Evolutionary conservation across 2,888 invertebrate genomes (phyloP).

Genomic region (Sesia apiformis): DNA sequence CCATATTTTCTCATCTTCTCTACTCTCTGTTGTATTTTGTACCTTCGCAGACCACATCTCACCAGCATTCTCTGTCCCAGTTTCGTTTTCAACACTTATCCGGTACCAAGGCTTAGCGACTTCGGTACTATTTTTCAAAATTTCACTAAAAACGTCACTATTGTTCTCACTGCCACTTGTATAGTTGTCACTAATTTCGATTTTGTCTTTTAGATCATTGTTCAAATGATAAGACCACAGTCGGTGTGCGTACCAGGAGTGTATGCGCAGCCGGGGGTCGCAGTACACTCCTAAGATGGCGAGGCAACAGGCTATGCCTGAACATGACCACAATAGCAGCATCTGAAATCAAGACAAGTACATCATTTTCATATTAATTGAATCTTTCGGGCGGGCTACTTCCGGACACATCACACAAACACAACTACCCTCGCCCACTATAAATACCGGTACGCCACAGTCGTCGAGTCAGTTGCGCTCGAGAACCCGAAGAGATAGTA

Average conservation of each 20-base stretch:
- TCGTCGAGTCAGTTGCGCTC: no score
- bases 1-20: conserved; percentile 31
- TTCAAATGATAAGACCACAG: conserved; percentile 38
- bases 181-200: conserved; percentile 16
- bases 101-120: conserved; percentile 20
- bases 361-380: no score
- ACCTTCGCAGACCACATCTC: conserved; percentile 21
- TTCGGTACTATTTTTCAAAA: conserved; percentile 12
- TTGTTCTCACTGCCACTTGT: conserved; percentile 8
- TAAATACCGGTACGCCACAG: no score
- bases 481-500: no score
- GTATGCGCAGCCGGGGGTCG: conserved; percentile 48
- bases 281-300: conserved; percentile 56
- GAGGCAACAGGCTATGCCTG: conserved; percentile 58
- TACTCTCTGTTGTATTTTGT: not conserved
- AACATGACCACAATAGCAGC: conserved; percentile 56
- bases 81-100: conserved; percentile 21
- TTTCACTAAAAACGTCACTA: conserved; percentile 9
- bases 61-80: conserved; percentile 15
- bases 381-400: no score
- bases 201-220: conserved; percentile 17
- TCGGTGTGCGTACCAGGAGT: conserved; percentile 48
- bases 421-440: no score
- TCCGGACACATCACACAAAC: no score
- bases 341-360: conserved; percentile 26